Base-by-base conservation (phyloP, 2,888 invertebrate species). In the Eupithecia dodoneata region DNA sequence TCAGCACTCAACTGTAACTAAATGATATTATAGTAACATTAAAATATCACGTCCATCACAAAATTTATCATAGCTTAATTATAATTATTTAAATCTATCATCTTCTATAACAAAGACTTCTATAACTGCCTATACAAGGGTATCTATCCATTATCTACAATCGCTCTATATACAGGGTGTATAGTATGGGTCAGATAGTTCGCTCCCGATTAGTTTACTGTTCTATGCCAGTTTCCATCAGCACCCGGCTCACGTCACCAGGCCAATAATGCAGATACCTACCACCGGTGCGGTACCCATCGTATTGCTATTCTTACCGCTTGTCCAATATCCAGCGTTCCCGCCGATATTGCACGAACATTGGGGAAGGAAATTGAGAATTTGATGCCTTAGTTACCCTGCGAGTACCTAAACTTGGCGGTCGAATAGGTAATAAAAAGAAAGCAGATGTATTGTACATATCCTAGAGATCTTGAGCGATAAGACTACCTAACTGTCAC, bases 291-390 rank as follows among this genome's bases (percentile, higher is more conserved):
- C 59, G 67, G 84, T 85, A 85, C 81, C 82, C 78, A 81, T 82
- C 88, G 88, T 88, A 90, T 92, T 91, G 88, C 86, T 91, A 92
- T 92, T 91, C 92, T 88, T 86, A 84, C 82, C 86, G 87, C 87
- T 70, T 70, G 47, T 70, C 70, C 47, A 70, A 70, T 47, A 70
- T 70, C 45, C 12, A 47, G 4, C 44, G 69, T n/a, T 67, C n/a
- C 13, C 79, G 66, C 55, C 72, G 73, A 77, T 80, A 80, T 80
- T 80, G 76, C 15, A 71, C 75, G 76, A 69, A 73, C 77, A 67
- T 42, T 76, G 52, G 71, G 49, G 66, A 71, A 80, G 70, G 70
- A 70, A 70, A 70, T 70, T 70, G 70, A 18, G 70, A 45, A 47
- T 70, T 70, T 70, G 70, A 45, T 45, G 47, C 70, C 12, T 70